Evolutionary conservation across 2,888 invertebrate genomes (phyloP), one percentile per base, ranked within the genome.

Genomic region (Merodon equestris): DNA sequence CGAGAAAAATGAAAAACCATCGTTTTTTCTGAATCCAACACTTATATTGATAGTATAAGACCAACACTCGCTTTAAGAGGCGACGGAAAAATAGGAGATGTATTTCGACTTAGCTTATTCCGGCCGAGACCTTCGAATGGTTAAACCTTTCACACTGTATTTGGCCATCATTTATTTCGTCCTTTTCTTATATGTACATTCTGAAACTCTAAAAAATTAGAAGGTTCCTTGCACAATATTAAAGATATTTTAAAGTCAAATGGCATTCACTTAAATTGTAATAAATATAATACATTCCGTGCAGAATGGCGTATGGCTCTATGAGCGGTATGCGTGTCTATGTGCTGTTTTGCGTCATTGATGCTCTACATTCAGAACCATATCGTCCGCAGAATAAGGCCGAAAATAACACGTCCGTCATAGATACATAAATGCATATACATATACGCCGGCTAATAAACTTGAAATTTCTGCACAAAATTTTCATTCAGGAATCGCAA

Each of bases 401-500:
- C 67, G 67, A 66, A 66, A 67, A 72, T 73, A 77, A n/a, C 34
- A 61, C 38, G 36, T 56, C 54, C 60, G 38, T 58, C 4, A 60
- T 40, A 61, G 45, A 58, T 50, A 58, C 53, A 71, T 48, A 19
- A 40, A 57, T 75, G 63, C 70, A 72, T n/a, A 7, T 40, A 5
- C 40, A 9, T n/a, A 3, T 40, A 40, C 51, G 67, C 72, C 73
- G 77, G 77, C 73, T 77, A 73, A 73, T 77, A 77, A 73, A 77
- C 77, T 77, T 77, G 51, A 61, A 77, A 54, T 72, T 73, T 72
- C 73, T 73, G 73, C 27, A 73, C 61, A 73, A 58, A 77, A 77
- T 73, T 67, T 77, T 77, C 77, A 77, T 77, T 77, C 77, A 77
- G 67, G 77, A 77, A 77, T 77, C 38, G 61, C 61, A 61, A 9